phyloP scores from a whole-genome alignment of 2,888 invertebrate species.

The Petrolisthes cinctipes region DNA sequence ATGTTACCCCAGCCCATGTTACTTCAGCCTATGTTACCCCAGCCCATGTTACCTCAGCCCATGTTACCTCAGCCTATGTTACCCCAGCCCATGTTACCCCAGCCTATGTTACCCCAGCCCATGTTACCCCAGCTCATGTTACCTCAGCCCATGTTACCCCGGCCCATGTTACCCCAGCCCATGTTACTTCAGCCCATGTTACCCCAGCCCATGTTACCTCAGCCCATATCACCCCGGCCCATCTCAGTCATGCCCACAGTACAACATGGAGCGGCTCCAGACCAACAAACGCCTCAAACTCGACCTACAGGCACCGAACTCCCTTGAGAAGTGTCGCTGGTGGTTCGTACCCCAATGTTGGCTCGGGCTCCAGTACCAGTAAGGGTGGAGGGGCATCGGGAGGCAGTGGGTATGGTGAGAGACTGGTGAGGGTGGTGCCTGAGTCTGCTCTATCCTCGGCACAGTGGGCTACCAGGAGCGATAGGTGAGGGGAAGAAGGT shows the following conservation, averaged over 20 bases:
- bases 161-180: no score
- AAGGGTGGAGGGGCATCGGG: neutral
- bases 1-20: neutral
- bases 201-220: neutral
- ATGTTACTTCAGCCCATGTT: neutral
- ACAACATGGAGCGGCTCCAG: no score
- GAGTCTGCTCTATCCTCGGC: slow-evolving; percentile 31
- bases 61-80: neutral
- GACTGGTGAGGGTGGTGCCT: slow-evolving; percentile 32
- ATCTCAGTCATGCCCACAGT: no score
- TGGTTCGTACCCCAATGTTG: neutral
- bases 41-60: neutral
- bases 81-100: neutral
- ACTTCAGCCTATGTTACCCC: slow-evolving; percentile 8
- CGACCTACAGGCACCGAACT: neutral
- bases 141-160: neutral
- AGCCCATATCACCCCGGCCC: neutral
- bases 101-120: neutral
- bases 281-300: neutral
- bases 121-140: neutral
- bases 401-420: neutral
- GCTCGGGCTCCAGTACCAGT: slow-evolving; percentile 9
- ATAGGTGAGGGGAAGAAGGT: slow-evolving; percentile 15
- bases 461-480: slow-evolving; percentile 37
- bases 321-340: neutral